Evolutionary conservation across 2,888 invertebrate genomes (phyloP).

Genomic region (Eilema griseolum): DNA sequence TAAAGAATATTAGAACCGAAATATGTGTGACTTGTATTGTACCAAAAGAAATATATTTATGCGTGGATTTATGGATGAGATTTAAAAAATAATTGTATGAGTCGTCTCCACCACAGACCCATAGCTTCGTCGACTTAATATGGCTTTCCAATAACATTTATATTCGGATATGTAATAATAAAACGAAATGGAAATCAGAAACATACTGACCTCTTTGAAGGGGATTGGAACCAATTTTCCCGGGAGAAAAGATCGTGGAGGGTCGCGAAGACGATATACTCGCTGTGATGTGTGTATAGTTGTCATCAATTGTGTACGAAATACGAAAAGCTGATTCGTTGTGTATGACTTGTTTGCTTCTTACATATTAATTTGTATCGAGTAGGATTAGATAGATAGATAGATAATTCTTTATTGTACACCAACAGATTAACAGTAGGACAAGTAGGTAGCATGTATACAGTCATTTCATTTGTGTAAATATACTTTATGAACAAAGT

Average conservation of each 20-base stretch:
- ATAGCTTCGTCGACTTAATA: conserved; percentile 53
- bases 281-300: conserved; percentile 47
- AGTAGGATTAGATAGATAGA: no score
- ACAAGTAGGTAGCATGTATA: no score
- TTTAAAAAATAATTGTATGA: conserved; percentile 31
- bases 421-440: no score
- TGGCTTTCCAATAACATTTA: conserved; percentile 62
- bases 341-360: conserved; percentile 8
- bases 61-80: not conserved
- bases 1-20: no score
- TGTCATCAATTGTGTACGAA: conserved; percentile 20
- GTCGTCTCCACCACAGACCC: conserved; percentile 46
- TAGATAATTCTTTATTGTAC: no score
- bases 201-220: conserved; percentile 68
- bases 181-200: conserved; percentile 72
- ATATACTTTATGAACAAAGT: no score
- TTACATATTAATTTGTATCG: conserved; percentile 15
- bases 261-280: conserved; percentile 56
- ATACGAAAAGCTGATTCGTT: conserved; percentile 32
- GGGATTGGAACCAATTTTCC: conserved; percentile 66
- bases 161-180: conserved; percentile 61
- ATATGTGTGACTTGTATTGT: conserved; percentile 32
- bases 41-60: not conserved
- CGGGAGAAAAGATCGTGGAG: conserved; percentile 53
- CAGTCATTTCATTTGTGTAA: no score